phyloP scores from a whole-genome alignment of 1,140 invertebrate species.

The Parasteatoda tepidariorum region DNA sequence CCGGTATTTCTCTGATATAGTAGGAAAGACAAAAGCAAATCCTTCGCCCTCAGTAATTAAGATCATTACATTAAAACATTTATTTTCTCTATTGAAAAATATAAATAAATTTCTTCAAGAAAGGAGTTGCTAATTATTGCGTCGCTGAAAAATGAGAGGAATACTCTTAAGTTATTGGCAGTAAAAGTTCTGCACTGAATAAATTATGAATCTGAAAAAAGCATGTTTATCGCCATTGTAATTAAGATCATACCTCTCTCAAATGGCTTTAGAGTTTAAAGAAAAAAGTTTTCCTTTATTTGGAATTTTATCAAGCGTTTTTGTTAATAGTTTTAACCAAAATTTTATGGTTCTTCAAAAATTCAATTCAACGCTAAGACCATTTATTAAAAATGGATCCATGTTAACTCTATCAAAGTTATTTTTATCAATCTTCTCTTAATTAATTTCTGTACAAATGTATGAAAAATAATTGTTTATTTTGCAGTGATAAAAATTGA shows the following conservation, averaged over 20 bases:
- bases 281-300: neutral
- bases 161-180: neutral
- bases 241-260: neutral
- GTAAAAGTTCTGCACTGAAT: neutral
- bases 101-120: neutral
- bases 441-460: too few relatives aligned
- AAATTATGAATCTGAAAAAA: neutral
- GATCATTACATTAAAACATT: neutral
- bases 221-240: neutral
- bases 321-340: neutral
- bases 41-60: too few relatives aligned
- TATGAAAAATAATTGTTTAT: too few relatives aligned
- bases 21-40: too few relatives aligned
- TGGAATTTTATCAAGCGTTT: neutral
- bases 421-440: too few relatives aligned
- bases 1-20: too few relatives aligned
- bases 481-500: too few relatives aligned
- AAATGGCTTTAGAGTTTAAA: neutral
- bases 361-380: too few relatives aligned
- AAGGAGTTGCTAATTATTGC: neutral
- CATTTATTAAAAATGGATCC: too few relatives aligned
- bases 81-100: neutral
- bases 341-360: neutral
- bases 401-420: too few relatives aligned
- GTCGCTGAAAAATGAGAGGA: neutral